Base-by-base conservation (phyloP, 1,140 invertebrate species). In the Heliconius eleuchia region DNA sequence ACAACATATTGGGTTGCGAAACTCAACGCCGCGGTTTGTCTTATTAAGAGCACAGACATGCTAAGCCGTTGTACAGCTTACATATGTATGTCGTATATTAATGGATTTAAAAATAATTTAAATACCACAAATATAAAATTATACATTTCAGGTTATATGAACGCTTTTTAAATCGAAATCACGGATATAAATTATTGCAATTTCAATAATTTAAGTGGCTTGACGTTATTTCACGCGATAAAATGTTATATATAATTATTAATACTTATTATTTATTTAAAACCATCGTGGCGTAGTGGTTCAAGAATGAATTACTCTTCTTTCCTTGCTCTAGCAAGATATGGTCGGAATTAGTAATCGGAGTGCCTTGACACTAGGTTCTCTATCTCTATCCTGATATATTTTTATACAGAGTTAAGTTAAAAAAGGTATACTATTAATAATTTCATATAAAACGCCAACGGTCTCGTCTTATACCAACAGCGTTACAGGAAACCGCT, bases 401-500 rank as follows among this genome's bases (percentile, higher is more conserved):
- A 52, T 5, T 18, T 46, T 19, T 6, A 52, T 19, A 52, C 5
- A 52, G 18, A 5, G 0, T 52, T 52, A 7, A 52, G 6, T 18
- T 19, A 18, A 0, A 52, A 52, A 2, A 19, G 1, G 7, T 46
- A 57, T n/a, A n/a, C 9, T 23, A 27, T 13, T 2, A 66, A 27
- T 27, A 66, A 13, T n/a, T 66, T 66, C 34, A 42, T 39, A 72
- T 27, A 39, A 42, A 34, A 74, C 73, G 73, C 73, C 55, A 30
- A 27, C 11, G 23, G 18, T 34, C 8, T 34, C 27, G 37, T 19
- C 73, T 74, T 74, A 57, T 27, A 72, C 74, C 79, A 73, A 27
- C 30, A 13, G 39, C 42, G 18, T n/a, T 37, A 77, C 71, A 73
- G 76, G 75, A 80, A 80, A 80, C 55, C 74, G 74, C 19, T 52